These are phyloP conservation scores for Geococcyx californianus DNA, from an alignment of 2,113 vertebrate genomes.

Conservation along the genomic window DNA sequence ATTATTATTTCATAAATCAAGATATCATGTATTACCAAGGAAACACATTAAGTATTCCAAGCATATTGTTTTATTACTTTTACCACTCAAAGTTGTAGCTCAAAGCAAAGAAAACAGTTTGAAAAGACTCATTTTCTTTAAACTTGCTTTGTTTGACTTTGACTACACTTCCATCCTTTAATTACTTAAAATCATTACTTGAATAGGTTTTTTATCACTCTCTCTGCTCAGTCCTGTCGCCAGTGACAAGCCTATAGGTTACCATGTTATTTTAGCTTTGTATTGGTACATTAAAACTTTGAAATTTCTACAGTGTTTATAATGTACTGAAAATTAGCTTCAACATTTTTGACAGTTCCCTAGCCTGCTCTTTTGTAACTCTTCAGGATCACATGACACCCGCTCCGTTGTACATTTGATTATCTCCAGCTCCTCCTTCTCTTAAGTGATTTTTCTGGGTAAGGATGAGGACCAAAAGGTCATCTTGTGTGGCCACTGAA, in stretches of 20 bases:
- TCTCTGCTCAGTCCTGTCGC: neutral
- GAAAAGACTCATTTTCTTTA: neutral
- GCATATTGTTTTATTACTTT: neutral
- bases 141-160: neutral
- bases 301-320: neutral
- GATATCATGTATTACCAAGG: neutral
- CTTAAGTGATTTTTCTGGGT: neutral
- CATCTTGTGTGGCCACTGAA: neutral
- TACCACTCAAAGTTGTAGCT: neutral
- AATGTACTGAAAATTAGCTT: neutral
- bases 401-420: fast-evolving
- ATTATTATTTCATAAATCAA: neutral
- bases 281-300: neutral
- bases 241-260: neutral
- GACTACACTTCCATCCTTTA: neutral
- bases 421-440: neutral
- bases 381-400: neutral
- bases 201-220: neutral
- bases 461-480: neutral
- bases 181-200: neutral
- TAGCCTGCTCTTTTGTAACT: neutral
- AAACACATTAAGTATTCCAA: neutral
- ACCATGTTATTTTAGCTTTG: neutral
- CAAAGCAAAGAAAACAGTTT: neutral
- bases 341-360: neutral